Evolutionary conservation across 1,140 invertebrate species (phyloP), one percentile per base, ranked within the genome.

Genomic region (Ladona fulva): DNA sequence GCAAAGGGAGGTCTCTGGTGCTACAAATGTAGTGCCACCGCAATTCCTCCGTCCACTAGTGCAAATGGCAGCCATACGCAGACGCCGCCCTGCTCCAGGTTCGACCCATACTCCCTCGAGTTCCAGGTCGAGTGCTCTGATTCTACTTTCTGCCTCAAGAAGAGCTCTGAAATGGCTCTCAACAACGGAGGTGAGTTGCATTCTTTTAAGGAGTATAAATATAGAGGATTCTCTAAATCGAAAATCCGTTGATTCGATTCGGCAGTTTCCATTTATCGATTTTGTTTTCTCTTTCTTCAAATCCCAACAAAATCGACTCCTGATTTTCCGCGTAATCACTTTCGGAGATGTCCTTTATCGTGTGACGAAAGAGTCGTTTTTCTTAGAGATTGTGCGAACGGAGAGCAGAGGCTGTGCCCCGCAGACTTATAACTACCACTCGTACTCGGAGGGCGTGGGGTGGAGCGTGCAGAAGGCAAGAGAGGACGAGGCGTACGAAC

Each of bases 111-210:
- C 5, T 83, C 87, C 0, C 74, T 78, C 12, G 85, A 86, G 77
- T 94, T 89, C 83, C 87, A 92, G 80, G 88, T 91, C 0, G 88
- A 91, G 75, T 95, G 94, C 83, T 91, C 91, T 6, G 91, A 89
- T 80, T 95, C 94, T 8, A 94, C 93, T 0, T 90, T 93, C 86
- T 95, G 94, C 81, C 88, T 91, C 85, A 94, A 93, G 81, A 90
- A 89, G 79, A 90, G 91, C 10, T 89, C 89, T 78, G 84, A 88
- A 79, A 86, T 89, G 5, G 85, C 86, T 78, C 85, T 92, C 78
- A 86, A 86, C 75, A 89, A 90, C 82, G 90, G 89, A 85, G 88
- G 90, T 91, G 84, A 85, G 84, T 82, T 74, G 44, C 16, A 8
- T 37, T 5, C 1, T 37, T 8, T 37, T 37, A 37, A 5, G 29